Conservation (phyloP, 2,888 invertebrate species). For the Hemicrepidius hirtus region DNA sequence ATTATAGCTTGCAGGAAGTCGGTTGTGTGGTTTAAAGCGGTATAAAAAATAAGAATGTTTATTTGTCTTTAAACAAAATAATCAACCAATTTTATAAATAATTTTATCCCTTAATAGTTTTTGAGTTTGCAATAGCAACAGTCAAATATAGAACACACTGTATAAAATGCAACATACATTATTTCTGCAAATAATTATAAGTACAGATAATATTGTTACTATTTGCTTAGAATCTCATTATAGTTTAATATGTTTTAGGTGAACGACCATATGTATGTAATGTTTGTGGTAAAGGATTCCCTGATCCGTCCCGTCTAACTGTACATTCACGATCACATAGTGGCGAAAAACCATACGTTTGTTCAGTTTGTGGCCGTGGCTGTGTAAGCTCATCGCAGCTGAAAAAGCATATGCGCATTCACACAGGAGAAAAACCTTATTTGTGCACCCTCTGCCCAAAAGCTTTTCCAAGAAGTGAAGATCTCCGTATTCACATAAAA, state of each 20-base stretch:
- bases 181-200: too few species aligned
- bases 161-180: too few species aligned
- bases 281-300: conserved; percentile 72
- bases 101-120: too few species aligned
- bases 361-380: conserved; percentile 64
- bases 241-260: conserved; percentile 57
- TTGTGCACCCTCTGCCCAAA: conserved; percentile 68
- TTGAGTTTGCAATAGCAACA: too few species aligned
- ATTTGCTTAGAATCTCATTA: too few species aligned
- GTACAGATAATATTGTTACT: too few species aligned
- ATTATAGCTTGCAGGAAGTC: too few species aligned
- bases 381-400: conserved; percentile 70
- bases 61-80: too few species aligned
- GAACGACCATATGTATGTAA: conserved; percentile 70
- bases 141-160: too few species aligned
- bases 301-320: conserved; percentile 72
- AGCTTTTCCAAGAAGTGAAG: conserved; percentile 69
- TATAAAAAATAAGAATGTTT: too few species aligned
- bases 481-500: conserved; percentile 68
- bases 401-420: conserved; percentile 71
- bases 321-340: conserved; percentile 73
- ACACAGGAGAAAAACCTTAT: conserved; percentile 73
- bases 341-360: conserved; percentile 71
- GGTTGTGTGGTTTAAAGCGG: too few species aligned
- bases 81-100: too few species aligned